phyloP scores from a whole-genome alignment of 2,888 invertebrate genomes.

The Megamerina dolium region DNA sequence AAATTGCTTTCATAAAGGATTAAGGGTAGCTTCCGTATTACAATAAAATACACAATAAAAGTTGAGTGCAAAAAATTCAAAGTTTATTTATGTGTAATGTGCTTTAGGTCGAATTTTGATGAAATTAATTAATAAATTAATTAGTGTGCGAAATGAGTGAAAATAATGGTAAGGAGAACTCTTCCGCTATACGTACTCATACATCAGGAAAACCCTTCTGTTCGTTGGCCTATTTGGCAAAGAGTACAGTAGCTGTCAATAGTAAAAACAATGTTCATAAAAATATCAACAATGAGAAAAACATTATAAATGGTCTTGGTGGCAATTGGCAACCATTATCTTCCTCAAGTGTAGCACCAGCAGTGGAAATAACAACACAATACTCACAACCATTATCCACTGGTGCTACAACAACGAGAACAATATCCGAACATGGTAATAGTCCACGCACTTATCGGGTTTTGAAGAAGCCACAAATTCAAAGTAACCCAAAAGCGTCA shows the following conservation, averaged over 20 bases:
- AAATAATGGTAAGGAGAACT: slow-evolving; percentile 11
- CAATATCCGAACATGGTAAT: not conserved
- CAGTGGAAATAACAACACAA: slow-evolving; percentile 3
- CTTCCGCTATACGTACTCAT: slow-evolving; percentile 9
- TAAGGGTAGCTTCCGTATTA: too few species aligned
- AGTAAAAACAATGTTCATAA: slow-evolving; percentile 19
- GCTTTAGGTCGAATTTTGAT: too few species aligned
- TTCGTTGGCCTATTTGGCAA: slow-evolving; percentile 28
- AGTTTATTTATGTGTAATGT: too few species aligned
- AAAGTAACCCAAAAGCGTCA: not conserved
- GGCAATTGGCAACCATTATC: slow-evolving; percentile 13
- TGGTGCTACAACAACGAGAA: not conserved
- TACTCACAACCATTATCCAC: slow-evolving; percentile 13
- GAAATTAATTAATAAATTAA: too few species aligned
- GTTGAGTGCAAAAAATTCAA: too few species aligned
- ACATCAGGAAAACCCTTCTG: slow-evolving; percentile 26
- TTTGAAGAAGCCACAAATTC: not conserved
- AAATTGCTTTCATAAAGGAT: too few species aligned
- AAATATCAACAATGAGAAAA: too few species aligned
- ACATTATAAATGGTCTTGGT: slow-evolving; percentile 20
- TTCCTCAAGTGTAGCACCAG: slow-evolving; percentile 23
- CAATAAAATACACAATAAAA: too few species aligned
- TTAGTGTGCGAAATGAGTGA: slow-evolving; percentile 23
- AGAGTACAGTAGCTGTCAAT: slow-evolving; percentile 27
- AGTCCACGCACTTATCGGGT: too few species aligned